Percentiles rank a stretch among this genome's conserved stretches.
Conservation (phyloP, 1,140 invertebrate species). For the Ips nitidus region DNA sequence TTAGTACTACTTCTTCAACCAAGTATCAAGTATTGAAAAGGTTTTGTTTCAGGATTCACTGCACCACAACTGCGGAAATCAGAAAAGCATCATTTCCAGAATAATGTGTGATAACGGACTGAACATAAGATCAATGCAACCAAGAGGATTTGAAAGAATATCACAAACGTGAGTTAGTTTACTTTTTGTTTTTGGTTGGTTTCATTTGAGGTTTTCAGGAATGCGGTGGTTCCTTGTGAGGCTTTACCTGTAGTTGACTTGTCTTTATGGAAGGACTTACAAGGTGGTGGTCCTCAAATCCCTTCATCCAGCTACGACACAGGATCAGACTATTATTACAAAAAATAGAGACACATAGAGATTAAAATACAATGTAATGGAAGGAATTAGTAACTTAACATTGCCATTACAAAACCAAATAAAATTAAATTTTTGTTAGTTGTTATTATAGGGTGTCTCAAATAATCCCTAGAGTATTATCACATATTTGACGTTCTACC, state of each 20-base stretch:
- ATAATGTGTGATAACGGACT: conserved; percentile 88
- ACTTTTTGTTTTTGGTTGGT: background rate
- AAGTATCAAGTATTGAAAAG: background rate
- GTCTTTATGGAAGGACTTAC: conserved; percentile 61
- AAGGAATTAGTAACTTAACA: too few relatives aligned
- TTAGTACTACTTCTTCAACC: conserved; percentile 59
- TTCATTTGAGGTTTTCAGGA: conserved; percentile 55
- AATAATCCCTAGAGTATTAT: background rate
- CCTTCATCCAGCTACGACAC: conserved; percentile 8
- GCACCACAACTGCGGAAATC: conserved; percentile 64
- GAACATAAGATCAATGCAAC: conserved; percentile 73
- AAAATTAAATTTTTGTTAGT: too few relatives aligned
- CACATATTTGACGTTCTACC: background rate
- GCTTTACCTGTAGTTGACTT: conserved; percentile 68
- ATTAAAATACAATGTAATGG: too few relatives aligned
- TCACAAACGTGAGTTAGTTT: conserved; percentile 57
- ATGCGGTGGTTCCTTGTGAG: conserved; percentile 65
- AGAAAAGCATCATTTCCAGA: conserved; percentile 78
- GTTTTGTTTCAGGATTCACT: conserved; percentile 32
- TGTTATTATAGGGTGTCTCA: too few relatives aligned
- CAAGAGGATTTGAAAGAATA: conserved; percentile 61
- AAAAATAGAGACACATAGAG: too few relatives aligned
- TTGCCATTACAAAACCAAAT: too few relatives aligned
- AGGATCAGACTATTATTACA: background rate
- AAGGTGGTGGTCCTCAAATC: conserved; percentile 7